Evolutionary conservation across 2,888 invertebrate genomes (phyloP), one percentile per base, ranked within the genome.

Genomic region (Eretmocerus hayati): DNA sequence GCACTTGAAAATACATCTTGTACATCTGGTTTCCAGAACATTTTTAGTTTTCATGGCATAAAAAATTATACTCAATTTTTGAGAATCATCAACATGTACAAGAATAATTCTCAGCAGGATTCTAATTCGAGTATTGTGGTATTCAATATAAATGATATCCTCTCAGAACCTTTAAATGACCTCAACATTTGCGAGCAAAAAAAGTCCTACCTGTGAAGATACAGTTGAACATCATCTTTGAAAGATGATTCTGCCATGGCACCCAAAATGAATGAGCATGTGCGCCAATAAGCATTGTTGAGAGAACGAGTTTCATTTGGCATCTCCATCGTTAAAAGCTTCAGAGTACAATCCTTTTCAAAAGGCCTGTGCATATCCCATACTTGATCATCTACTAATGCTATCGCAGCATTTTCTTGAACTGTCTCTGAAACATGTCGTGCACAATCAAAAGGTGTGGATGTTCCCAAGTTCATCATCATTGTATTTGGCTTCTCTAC

Each of bases 291-390:
- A 0, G 89, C 85, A 60, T 81, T 82, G 69, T 88, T 89, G 1
- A 84, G 82, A 39, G 75, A 72, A 47, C 73, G 74, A 0, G 79
- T 80, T 48, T 83, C 79, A 3, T 36, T 39, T 0, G 77, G 64
- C 43, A 81, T 78, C 42, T 78, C 79, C 74, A 71, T 61, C 2
- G 55, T 63, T 3, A 63, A 9, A 1, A 71, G 26, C 48, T 59
- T 47, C 0, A 71, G 4, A 2, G 59, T 50, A 30, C 71, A 71
- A 26, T 76, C 67, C 3, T 71, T 66, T 2, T 73, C 75, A 26
- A 97, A 72, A 0, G 96, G 95, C 57, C 83, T 79, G 64, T 94
- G 90, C 87, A 97, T 89, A 65, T 96, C 95, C 95, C 95, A 96
- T 9, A 86, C 75, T 0, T 77, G 72, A 2, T 84, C 85, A 65